These are phyloP conservation scores for Pempheris klunzingeri DNA, from an alignment of 2,797 vertebrate species.

Conservation along the genomic window DNA sequence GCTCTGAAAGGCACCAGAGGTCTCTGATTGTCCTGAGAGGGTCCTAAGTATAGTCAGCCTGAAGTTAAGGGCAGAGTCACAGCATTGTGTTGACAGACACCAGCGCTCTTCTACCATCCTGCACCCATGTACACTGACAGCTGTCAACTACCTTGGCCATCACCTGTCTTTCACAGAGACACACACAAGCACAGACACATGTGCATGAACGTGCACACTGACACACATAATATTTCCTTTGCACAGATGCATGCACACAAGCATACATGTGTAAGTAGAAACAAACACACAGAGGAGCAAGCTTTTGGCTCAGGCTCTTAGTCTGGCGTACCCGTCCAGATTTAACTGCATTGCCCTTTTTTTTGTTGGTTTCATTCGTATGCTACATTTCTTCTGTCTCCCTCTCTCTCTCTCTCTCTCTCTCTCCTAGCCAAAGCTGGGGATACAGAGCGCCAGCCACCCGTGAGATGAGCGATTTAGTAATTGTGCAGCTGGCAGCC, in stretches of 20 bases:
- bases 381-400: background rate
- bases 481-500: constrained; percentile 83
- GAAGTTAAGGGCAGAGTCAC: constrained; percentile 54
- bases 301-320: constrained; percentile 36
- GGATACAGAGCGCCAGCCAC: constrained; percentile 74
- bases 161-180: constrained; percentile 65
- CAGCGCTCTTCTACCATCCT: constrained; percentile 51
- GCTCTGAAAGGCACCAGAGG: constrained; percentile 41
- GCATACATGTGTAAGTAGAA: constrained; percentile 9
- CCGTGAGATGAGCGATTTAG: constrained; percentile 84
- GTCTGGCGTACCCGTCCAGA: constrained; percentile 25
- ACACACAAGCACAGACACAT: constrained; percentile 37
- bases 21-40: constrained; percentile 47
- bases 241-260: constrained; percentile 23
- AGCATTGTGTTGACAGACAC: constrained; percentile 70
- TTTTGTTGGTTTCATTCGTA: constrained; percentile 43
- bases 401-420: constrained; percentile 13
- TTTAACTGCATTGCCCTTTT: constrained; percentile 37
- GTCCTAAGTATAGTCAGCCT: constrained; percentile 39
- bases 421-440: constrained; percentile 58
- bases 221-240: constrained; percentile 25
- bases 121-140: constrained; percentile 72
- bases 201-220: constrained; percentile 22
- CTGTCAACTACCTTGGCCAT: constrained; percentile 79
- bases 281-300: constrained; percentile 31